Base-by-base conservation (phyloP, 2,113 vertebrate species). In the Austrofundulus limnaeus region DNA sequence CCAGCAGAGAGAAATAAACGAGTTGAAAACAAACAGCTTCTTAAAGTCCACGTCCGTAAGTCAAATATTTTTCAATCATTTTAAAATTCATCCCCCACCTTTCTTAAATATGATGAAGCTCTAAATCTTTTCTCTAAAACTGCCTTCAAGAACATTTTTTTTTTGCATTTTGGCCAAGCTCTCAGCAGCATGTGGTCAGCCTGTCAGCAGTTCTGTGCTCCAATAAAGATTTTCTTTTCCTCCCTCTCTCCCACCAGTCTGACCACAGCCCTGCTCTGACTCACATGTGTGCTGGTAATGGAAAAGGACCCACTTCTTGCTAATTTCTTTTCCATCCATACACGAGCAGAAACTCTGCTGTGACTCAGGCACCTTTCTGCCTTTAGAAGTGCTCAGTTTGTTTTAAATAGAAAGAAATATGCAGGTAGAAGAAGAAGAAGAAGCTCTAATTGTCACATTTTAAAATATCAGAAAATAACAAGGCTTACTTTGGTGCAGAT, bases 201-300 rank as follows among this genome's bases (percentile, higher is more conserved):
- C 80, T 25, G 78, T 89, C 77, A 87, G 87, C 81, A 86, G 78
- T 81, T 81, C 59, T 86, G 85, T 78, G 57, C 72, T 85, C 78
- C 82, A 82, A 75, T 86, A 85, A 86, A 78, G 72, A 42, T 49
- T 53, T 12, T 68, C 66, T 70, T 51, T 72, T 38, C 38, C 65
- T 67, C 49, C 41, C 57, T 69, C 71, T 78, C 63, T 78, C 63
- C 62, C 46, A 57, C 21, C 2, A 67, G 66, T 67, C 46, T 64
- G 84, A 90, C 89, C 89, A 81, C 89, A 90, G 88, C 85, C 83
- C 83, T 82, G 84, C 78, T 75, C 42, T 56, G 87, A 91, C 84
- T 88, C 87, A 75, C 70, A 74, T 73, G 84, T 88, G 87, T 88
- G 87, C 83, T 58, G 61, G 80, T 85, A 79, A 87, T 91, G 89